A percentile compares a stretch with the other conserved stretches of the same genome.
Evolutionary conservation across 2,888 invertebrate genomes (phyloP).

Genomic region (Cotesia congregata): DNA sequence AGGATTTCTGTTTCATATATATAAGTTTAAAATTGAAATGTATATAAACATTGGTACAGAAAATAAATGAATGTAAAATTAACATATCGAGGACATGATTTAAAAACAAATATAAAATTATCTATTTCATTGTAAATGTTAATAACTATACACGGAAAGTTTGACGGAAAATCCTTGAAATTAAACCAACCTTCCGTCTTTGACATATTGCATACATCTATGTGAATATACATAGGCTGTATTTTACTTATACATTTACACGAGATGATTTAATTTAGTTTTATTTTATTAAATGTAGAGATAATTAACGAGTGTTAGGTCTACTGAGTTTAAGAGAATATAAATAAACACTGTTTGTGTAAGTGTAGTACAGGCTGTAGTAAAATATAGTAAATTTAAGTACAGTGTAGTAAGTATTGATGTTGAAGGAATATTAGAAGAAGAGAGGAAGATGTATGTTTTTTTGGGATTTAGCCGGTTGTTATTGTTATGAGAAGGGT

Average conservation of each 20-base stretch:
- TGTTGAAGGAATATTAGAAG: too few species aligned
- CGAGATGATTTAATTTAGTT: too few species aligned
- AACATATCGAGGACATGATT: constrained; percentile 34
- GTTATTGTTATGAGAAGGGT: neutral
- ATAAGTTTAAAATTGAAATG: neutral
- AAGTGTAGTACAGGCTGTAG: neutral
- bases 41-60: neutral
- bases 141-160: neutral
- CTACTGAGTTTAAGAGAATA: too few species aligned
- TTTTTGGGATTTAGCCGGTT: neutral
- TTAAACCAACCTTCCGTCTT: neutral
- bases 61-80: constrained; percentile 42
- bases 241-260: too few species aligned
- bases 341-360: too few species aligned
- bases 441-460: neutral
- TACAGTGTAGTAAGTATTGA: too few species aligned
- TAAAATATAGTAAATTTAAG: neutral
- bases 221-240: too few species aligned
- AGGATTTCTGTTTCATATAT: neutral
- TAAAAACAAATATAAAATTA: neutral
- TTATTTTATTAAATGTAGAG: too few species aligned
- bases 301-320: too few species aligned
- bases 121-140: neutral
- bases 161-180: neutral
- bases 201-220: too few species aligned